Evolutionary conservation across 2,113 vertebrate species (phyloP).

Genomic region (Aegotheles bennettii): DNA sequence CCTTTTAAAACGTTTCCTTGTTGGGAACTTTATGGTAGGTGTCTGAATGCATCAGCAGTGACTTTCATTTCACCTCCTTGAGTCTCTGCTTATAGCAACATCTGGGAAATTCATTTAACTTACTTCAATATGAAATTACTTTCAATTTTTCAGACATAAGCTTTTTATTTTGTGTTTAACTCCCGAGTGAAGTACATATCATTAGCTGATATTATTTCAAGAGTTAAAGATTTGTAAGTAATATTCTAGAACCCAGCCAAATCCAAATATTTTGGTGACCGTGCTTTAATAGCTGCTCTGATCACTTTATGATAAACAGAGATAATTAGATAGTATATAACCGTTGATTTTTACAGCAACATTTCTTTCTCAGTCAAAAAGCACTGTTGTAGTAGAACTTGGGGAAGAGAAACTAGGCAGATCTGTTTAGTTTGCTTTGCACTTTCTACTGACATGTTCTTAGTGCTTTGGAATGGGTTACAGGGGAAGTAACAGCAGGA

Average conservation of each 20-base stretch:
- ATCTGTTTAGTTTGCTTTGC: background rate
- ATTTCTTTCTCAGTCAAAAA: background rate
- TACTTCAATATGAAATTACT: conserved; percentile 39
- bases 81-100: conserved; percentile 4
- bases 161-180: conserved; percentile 10
- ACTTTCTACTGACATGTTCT: background rate
- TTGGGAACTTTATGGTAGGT: background rate
- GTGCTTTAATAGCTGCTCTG: background rate
- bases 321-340: background rate
- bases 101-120: conserved; percentile 32
- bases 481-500: background rate
- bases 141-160: conserved; percentile 23
- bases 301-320: background rate
- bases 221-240: conserved; percentile 4
- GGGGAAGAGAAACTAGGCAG: background rate
- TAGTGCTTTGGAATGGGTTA: background rate
- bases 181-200: background rate
- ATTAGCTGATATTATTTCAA: conserved; percentile 23
- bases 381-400: background rate
- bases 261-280: conserved; percentile 15
- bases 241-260: background rate
- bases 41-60: background rate
- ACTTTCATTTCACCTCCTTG: background rate
- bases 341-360: background rate
- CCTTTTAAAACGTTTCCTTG: background rate